Evolutionary conservation across 37 sponge, comb jelly and placozoan species (phyloP), one percentile per base, ranked within the genome.

Genomic region (Oopsacas minuta): DNA sequence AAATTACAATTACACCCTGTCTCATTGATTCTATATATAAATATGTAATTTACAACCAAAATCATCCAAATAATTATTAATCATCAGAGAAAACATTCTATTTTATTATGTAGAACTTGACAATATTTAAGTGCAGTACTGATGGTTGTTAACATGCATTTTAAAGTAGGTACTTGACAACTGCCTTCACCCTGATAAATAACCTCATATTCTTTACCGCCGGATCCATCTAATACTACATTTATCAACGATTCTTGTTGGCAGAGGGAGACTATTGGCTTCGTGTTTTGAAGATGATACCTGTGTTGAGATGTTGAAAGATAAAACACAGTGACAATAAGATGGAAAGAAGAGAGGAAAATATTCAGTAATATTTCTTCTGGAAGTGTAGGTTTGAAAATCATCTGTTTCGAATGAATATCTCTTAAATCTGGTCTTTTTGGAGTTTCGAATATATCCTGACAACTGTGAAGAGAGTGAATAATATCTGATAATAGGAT

Each of bases 371-470:
- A 32, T 25, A 61, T 61, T 5, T 61, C 75, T 61, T 61, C 75
- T n/a, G 75, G 75, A 3, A 61, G 22, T 25, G 75, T 3, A 3
- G 75, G 75, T 12, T 61, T 61, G 75, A 61, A 61, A 20, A n/a
- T 12, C 7, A 61, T 34, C 30, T 61, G 75, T 3, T 61, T n/a
- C 22, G 75, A 25, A 10, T 61, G 75, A 20, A 61, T 61, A 3
- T 61, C 75, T 61, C 30, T 61, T 34, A 61, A 34, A 5, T 61
- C 28, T 5, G 75, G 75, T 61, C 75, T 3, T 34, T 61, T 61
- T 61, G 75, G 75, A 61, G 28, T 61, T 61, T 61, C 75, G 30
- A 61, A 61, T 25, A 61, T 61, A 61, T 61, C 28, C 28, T 61
- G 75, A 12, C 20, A 61, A 32, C 7, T n/a, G 5, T 61, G 75